Conservation (phyloP, 1,140 invertebrate genomes). For the Bombus turneri region DNA sequence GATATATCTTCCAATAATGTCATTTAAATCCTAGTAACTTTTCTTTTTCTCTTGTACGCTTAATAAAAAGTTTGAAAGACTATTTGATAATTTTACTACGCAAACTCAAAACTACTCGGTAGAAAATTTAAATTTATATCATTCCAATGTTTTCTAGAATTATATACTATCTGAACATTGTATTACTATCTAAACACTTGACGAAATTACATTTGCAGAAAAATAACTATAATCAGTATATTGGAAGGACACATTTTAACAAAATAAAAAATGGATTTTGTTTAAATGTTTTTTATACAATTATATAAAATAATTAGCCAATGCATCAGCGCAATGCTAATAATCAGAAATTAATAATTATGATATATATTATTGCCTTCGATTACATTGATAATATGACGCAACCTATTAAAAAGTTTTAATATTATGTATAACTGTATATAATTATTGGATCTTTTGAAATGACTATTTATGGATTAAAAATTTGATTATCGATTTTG, state of each 20-base stretch:
- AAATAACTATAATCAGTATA: neutral
- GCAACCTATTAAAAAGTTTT: no score
- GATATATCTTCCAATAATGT: neutral
- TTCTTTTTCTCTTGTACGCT: neutral
- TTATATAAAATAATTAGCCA: neutral
- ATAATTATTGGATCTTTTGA: no score
- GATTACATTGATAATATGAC: neutral
- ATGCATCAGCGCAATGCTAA: neutral
- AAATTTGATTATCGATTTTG: neutral
- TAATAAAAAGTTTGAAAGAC: neutral
- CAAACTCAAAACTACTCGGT: neutral
- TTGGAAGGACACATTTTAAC: neutral
- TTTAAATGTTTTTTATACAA: neutral
- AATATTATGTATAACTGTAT: neutral
- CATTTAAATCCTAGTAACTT: conserved; percentile 12
- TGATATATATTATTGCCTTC: neutral
- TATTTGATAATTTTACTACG: neutral
- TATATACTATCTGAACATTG: neutral
- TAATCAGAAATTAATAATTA: neutral
- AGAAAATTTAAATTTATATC: neutral
- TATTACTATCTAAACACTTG: no score
- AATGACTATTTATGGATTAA: neutral
- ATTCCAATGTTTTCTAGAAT: neutral
- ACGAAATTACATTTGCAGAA: neutral
- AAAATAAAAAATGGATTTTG: neutral